Percentiles rank a stretch among this genome's conserved stretches.
Evolutionary conservation across 2,113 vertebrate genomes (phyloP).

Genomic region (Noturus placidus): DNA sequence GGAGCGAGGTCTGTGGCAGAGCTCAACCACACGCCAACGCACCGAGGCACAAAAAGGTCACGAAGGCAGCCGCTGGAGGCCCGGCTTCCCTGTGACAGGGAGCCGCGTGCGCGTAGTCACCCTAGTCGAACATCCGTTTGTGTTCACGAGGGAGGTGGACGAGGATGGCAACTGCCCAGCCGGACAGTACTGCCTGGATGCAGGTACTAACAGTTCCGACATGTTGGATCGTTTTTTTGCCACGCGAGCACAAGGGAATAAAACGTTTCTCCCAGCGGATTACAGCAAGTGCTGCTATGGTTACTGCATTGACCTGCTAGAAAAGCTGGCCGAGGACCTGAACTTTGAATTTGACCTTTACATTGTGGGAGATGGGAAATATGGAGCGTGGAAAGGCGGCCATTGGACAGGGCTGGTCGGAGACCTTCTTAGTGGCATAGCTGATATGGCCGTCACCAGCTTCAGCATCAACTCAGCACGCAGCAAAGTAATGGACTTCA

Average conservation of each 20-base stretch:
- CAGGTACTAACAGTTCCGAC: conserved; percentile 75
- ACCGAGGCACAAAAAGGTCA: conserved; percentile 49
- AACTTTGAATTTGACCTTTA: conserved; percentile 91
- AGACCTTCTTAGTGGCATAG: conserved; percentile 82
- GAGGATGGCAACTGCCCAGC: conserved; percentile 84
- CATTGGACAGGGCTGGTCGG: conserved; percentile 93
- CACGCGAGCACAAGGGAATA: conserved; percentile 67
- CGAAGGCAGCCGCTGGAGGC: conserved; percentile 55
- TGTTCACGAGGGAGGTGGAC: conserved; percentile 85
- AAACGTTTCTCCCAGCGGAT: conserved; percentile 66
- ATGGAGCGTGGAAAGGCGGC: conserved; percentile 82
- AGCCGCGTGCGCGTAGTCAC: conserved; percentile 83
- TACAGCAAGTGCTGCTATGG: conserved; percentile 90
- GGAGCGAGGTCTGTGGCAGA: conserved; percentile 69
- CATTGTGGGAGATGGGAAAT: conserved; percentile 92
- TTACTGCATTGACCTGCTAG: conserved; percentile 92
- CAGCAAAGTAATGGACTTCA: conserved; percentile 93
- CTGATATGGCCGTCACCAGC: conserved; percentile 95
- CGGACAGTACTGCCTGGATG: conserved; percentile 85
- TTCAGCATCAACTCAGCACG: conserved; percentile 94
- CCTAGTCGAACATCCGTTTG: conserved; percentile 86
- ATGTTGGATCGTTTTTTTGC: conserved; percentile 74
- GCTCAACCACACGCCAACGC: conserved; percentile 47
- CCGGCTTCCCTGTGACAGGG: conserved; percentile 52
- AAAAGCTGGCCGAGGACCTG: conserved; percentile 87